phyloP scores from a whole-genome alignment of 2,888 invertebrate genomes.

The Epistrophe eligans region DNA sequence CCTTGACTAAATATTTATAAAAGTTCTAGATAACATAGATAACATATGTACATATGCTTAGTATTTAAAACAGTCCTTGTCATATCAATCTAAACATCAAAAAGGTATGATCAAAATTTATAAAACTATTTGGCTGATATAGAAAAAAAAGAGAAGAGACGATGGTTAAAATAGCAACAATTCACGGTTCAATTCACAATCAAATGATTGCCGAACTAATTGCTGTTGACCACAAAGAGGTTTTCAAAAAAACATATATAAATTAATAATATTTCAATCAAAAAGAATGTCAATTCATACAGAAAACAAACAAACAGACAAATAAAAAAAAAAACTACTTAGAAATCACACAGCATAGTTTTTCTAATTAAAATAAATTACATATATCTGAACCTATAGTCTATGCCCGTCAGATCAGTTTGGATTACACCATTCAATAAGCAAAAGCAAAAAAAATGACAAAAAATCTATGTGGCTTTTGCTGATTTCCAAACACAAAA shows the following conservation, averaged over 20 bases:
- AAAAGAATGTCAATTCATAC: constrained; percentile 19
- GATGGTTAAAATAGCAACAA: neutral
- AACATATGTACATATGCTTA: no score
- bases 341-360: constrained; percentile 51
- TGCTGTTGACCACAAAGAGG: constrained; percentile 14
- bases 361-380: constrained; percentile 48
- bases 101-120: neutral
- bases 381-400: neutral
- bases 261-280: constrained; percentile 26
- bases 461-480: constrained; percentile 36
- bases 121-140: neutral
- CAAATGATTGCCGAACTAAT: constrained; percentile 15
- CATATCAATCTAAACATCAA: neutral
- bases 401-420: neutral
- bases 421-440: constrained; percentile 38
- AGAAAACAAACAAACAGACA: neutral
- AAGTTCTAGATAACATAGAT: no score
- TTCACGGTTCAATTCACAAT: neutral
- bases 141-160: neutral
- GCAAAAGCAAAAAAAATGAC: constrained; percentile 15
- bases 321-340: constrained; percentile 42
- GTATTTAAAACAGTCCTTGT: neutral
- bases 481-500: constrained; percentile 9
- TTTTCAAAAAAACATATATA: constrained; percentile 9
- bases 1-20: no score